These are phyloP conservation scores for Babyrousa celebensis DNA, from an alignment of 2,797 vertebrate genomes.

Conservation along the genomic window DNA sequence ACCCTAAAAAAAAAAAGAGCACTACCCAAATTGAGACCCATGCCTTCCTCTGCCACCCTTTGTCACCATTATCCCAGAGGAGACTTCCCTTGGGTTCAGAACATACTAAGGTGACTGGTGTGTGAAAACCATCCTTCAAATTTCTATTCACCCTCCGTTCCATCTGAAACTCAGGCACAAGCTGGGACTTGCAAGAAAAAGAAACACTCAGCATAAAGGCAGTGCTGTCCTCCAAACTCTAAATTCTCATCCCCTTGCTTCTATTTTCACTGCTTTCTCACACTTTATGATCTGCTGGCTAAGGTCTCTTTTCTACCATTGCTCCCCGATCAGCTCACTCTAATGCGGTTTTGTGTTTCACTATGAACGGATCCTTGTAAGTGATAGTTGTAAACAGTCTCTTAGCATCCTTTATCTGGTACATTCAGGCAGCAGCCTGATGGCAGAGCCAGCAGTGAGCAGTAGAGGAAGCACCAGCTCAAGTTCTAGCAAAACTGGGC, in stretches of 20 bases:
- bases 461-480: background rate
- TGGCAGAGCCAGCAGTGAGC: background rate
- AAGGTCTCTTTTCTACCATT: background rate
- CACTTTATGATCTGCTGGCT: background rate
- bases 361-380: background rate
- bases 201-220: background rate
- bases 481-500: background rate
- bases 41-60: no score
- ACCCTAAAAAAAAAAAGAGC: no score
- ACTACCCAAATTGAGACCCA: accelerated
- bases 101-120: background rate
- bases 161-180: no score
- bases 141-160: background rate
- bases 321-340: background rate
- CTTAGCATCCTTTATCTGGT: accelerated
- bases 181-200: background rate
- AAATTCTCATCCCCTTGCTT: background rate
- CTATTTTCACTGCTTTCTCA: background rate
- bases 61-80: background rate
- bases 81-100: background rate
- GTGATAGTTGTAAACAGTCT: background rate
- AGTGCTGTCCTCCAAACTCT: background rate
- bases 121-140: background rate
- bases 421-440: background rate
- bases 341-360: background rate